These are phyloP conservation scores for Maniola hyperantus DNA, from an alignment of 2,888 invertebrate species.

Conservation along the genomic window DNA sequence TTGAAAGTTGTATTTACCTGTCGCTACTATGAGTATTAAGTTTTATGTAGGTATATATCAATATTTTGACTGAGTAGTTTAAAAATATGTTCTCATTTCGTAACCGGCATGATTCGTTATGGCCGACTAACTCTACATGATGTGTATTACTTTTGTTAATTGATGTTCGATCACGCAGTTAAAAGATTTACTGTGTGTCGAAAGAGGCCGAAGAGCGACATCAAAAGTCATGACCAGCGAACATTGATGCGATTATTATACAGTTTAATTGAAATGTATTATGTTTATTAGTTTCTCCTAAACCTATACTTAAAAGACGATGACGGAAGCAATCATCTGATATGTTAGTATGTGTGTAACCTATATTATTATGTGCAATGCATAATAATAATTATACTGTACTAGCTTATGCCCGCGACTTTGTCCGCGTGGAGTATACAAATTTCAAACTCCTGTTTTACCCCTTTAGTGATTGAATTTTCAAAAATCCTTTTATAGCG, in stretches of 20 bases:
- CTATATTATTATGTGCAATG: neutral
- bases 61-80: neutral
- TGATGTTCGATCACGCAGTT: constrained; percentile 56
- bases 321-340: neutral
- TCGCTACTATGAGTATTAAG: neutral
- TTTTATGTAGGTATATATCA: neutral
- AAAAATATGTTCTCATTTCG: constrained; percentile 50
- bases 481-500: no score
- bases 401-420: no score
- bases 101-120: constrained; percentile 59
- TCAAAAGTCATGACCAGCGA: constrained; percentile 59
- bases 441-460: no score
- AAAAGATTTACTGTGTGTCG: constrained; percentile 34
- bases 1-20: neutral
- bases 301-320: neutral
- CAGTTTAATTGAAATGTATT: constrained; percentile 7
- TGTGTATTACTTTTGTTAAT: constrained; percentile 59
- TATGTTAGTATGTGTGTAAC: neutral
- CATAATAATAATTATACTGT: no score
- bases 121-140: constrained; percentile 48
- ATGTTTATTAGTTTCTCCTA: neutral
- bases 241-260: constrained; percentile 45
- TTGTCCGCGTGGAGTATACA: no score
- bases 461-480: no score
- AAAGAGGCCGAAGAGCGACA: constrained; percentile 49